These are phyloP conservation scores for Phrynocephalus guinanensis DNA, from an alignment of 2,797 vertebrate species.

Conservation along the genomic window DNA sequence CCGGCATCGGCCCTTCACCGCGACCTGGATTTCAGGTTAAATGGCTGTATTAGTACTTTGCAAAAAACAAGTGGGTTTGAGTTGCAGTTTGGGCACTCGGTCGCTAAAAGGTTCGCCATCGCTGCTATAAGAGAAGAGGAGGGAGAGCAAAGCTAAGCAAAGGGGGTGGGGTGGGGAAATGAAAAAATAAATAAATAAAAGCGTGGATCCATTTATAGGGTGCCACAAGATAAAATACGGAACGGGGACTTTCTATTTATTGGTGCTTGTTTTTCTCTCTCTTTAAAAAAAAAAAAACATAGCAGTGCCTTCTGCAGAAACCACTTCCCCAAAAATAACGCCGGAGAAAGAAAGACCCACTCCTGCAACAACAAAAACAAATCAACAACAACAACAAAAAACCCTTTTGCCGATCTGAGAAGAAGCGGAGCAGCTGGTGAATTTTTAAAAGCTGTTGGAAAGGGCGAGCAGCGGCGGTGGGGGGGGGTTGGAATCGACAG, in stretches of 20 bases:
- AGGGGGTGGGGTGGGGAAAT: not conserved
- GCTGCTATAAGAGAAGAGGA: no score
- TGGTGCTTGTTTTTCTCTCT: not conserved
- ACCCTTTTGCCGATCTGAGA: not conserved
- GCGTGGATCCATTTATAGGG: not conserved
- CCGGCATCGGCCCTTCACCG: no score
- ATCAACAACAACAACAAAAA: no score
- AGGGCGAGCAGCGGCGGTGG: no score
- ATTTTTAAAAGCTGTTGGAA: slow-evolving; percentile 29
- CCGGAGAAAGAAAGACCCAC: not conserved
- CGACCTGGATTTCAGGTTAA: no score
- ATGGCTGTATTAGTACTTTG: no score
- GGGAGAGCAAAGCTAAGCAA: no score
- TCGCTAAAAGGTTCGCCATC: no score
- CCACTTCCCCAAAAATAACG: not conserved
- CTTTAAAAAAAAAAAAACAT: no score
- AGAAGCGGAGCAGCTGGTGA: slow-evolving; percentile 67
- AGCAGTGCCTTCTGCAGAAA: not conserved
- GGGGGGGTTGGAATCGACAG: slow-evolving; percentile 32
- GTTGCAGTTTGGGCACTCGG: no score
- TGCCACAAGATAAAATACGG: not conserved
- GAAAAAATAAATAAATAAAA: not conserved
- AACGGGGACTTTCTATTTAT: not conserved
- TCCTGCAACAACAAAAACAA: not conserved
- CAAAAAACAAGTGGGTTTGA: no score